Evolutionary conservation across 2,797 vertebrate species (phyloP).

Genomic region (Geotrypetes seraphini): DNA sequence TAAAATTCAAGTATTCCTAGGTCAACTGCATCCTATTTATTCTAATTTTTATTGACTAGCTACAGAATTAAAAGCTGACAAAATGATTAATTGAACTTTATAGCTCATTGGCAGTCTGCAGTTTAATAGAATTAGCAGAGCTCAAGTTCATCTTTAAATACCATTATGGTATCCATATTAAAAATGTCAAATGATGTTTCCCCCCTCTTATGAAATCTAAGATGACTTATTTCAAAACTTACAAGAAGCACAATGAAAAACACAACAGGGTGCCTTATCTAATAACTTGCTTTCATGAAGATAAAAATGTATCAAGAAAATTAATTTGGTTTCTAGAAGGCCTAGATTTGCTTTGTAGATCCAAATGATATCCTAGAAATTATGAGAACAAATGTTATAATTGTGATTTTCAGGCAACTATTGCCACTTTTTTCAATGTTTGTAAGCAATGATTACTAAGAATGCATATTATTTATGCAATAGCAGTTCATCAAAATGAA

Average conservation of each 20-base stretch:
- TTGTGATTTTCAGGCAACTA: no score
- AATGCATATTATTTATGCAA: no score
- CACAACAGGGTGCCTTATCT: not conserved
- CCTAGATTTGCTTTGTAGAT: not conserved
- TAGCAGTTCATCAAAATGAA: no score
- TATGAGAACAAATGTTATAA: no score
- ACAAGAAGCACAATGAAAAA: slow-evolving; percentile 1
- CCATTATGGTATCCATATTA: slow-evolving; percentile 43
- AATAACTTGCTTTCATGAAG: not conserved
- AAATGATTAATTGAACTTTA: slow-evolving; percentile 59
- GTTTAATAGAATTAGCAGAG: slow-evolving; percentile 59
- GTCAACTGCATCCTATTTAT: slow-evolving; percentile 52
- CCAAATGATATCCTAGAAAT: not conserved
- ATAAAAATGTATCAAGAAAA: slow-evolving; percentile 5
- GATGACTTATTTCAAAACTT: no score
- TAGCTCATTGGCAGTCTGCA: slow-evolving; percentile 49
- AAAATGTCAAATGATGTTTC: slow-evolving; percentile 50
- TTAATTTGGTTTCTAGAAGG: not conserved
- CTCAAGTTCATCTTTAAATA: slow-evolving; percentile 58
- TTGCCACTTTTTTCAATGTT: no score
- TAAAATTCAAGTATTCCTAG: slow-evolving; percentile 29
- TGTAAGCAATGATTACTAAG: no score
- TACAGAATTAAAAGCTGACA: slow-evolving; percentile 53
- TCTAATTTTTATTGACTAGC: slow-evolving; percentile 55
- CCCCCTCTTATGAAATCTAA: slow-evolving; percentile 31